Evolutionary conservation across 2,888 invertebrate genomes (phyloP).

Genomic region (Cheilosia grossa): DNA sequence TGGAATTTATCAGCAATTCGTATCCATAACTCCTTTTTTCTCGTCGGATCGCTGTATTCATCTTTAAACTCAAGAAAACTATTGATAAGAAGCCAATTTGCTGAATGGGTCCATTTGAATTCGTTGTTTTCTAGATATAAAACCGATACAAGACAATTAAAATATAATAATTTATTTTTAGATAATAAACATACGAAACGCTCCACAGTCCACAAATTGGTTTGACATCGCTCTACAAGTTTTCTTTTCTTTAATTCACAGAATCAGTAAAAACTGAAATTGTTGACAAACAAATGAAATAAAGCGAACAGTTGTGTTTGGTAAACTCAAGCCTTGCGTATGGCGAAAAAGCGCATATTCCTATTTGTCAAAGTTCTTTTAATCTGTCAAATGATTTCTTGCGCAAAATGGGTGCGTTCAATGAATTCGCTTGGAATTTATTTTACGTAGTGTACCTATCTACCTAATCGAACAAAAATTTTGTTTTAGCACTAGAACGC

Average conservation of each 20-base stretch:
- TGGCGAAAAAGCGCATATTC: too few species aligned
- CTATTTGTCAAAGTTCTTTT: too few species aligned
- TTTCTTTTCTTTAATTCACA: neutral
- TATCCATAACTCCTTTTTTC: conserved; percentile 53
- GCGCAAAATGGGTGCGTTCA: too few species aligned
- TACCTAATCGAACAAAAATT: too few species aligned
- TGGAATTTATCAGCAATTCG: conserved; percentile 55
- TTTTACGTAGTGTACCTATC: too few species aligned
- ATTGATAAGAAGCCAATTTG: conserved; percentile 63
- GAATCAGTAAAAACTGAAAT: neutral
- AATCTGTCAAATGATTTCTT: too few species aligned
- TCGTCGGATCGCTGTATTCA: conserved; percentile 42
- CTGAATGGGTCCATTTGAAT: conserved; percentile 68
- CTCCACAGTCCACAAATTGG: conserved; percentile 54
- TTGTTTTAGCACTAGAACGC: too few species aligned
- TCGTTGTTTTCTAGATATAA: conserved; percentile 38
- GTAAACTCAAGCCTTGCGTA: too few species aligned
- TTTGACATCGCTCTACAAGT: conserved; percentile 33
- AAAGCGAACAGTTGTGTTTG: neutral
- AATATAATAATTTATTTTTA: neutral
- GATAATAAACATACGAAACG: conserved; percentile 33
- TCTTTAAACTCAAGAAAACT: conserved; percentile 54
- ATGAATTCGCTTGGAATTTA: too few species aligned
- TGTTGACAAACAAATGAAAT: conserved; percentile 45
- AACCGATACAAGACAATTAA: neutral